These are phyloP conservation scores for Drosophila albomicans DNA, from an alignment of 1,140 invertebrate genomes.

Conservation along the genomic window DNA sequence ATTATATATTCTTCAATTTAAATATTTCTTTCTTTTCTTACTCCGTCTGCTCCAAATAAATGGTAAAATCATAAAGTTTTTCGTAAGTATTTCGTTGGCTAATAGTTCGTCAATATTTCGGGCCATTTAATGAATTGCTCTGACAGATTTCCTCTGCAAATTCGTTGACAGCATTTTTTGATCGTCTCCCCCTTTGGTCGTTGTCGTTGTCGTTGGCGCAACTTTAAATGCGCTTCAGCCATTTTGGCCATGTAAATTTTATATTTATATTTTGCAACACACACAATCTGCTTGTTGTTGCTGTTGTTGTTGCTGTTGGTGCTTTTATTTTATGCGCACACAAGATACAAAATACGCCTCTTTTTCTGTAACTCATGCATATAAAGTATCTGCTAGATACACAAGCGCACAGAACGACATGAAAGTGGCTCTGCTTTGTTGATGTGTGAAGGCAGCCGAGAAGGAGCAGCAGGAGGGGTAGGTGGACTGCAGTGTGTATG, in stretches of 20 bases:
- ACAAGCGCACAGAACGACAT: slow-evolving; percentile 49
- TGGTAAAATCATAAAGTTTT: no score
- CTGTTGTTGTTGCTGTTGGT: slow-evolving; percentile 29
- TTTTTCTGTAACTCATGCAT: slow-evolving; percentile 66
- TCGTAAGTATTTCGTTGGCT: no score
- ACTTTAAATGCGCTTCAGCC: slow-evolving; percentile 41
- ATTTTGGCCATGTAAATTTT: slow-evolving; percentile 50
- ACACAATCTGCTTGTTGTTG: slow-evolving; percentile 24
- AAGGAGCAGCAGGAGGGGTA: background rate
- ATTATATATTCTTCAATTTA: no score
- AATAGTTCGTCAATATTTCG: no score
- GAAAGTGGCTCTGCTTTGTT: slow-evolving; percentile 46
- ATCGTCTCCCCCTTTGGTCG: background rate
- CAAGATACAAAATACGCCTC: slow-evolving; percentile 61
- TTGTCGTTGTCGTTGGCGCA: slow-evolving; percentile 2
- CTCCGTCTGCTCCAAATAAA: no score
- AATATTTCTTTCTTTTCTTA: no score
- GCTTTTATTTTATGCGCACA: slow-evolving; percentile 47
- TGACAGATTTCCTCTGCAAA: background rate
- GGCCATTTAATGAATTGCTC: no score
- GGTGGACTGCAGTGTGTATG: slow-evolving; percentile 9
- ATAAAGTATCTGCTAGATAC: slow-evolving; percentile 66
- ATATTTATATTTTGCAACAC: slow-evolving; percentile 49
- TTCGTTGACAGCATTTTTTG: background rate
- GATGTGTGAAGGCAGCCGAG: background rate